Evolutionary conservation across 2,113 vertebrate genomes (phyloP), one percentile per base, ranked within the genome.

Genomic region (Azemiops feae): DNA sequence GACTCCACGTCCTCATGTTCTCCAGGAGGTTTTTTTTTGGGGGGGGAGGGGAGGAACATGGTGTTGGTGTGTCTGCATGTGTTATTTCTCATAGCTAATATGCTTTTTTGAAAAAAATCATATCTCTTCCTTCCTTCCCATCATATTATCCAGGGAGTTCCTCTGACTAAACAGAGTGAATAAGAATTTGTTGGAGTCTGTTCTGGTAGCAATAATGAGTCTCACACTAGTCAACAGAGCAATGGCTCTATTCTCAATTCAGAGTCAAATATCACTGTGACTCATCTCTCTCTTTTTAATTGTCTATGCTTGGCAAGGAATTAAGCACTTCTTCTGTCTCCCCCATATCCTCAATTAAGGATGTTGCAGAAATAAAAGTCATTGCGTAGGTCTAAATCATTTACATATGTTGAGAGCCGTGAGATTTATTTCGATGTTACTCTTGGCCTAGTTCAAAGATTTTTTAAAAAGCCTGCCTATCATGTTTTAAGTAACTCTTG

Each of bases 401-500:
- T 93, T 94, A 94, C 94, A 91, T 96, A 89, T 97, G 95, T 92
- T 96, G 91, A 87, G 89, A 89, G 94, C 95, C 47, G 22, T 0
- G 64, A 60, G 12, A 90, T 97, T 96, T 93, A 95, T 95, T 96
- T 95, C 89, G 93, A 94, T 94, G 87, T 93, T 93, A 92, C 81
- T 96, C 86, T 93, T 96, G 94, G 85, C 43, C 88, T 90, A 60
- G 88, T 95, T 96, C 93, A 12, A 47, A 95, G 91, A 89, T 91
- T 81, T 94, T 87, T 89, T 95, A 58, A 27, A 30, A 95, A 55
- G 10, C 91, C 81, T 90, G 91, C 88, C 87, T 89, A 64, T 22
- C 74, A 90, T 94, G 94, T 97, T 97, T 98, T 96, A 96, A 97
- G 93, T 97, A 96, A 95, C 93, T 93, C 92, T 1, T 4, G 92